Percentiles rank a stretch among this genome's conserved stretches.
phyloP scores from a whole-genome alignment of 1,140 invertebrate genomes.

The Mylabris phalerata region DNA sequence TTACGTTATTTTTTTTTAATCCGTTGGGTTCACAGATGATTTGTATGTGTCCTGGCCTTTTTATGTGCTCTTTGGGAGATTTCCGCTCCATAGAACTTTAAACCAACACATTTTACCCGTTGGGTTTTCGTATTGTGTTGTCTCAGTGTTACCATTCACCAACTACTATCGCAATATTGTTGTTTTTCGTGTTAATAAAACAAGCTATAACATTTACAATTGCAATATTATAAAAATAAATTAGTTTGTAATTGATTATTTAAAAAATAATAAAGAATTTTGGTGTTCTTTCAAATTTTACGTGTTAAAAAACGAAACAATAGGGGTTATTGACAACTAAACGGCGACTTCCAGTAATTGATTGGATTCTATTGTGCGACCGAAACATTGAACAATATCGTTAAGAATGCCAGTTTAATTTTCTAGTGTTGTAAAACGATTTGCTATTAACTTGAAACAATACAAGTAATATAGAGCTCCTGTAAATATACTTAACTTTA shows the following conservation, averaged over 20 bases:
- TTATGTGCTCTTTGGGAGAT: slow-evolving; percentile 25
- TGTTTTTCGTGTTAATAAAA: background rate
- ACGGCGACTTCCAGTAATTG: no score
- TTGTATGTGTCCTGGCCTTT: slow-evolving; percentile 27
- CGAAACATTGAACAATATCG: no score
- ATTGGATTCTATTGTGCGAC: no score
- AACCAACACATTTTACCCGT: slow-evolving; percentile 27
- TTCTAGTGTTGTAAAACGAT: no score
- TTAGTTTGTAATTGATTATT: background rate
- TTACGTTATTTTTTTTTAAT: slow-evolving; percentile 25
- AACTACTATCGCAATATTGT: background rate
- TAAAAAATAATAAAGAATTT: background rate
- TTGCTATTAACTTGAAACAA: no score
- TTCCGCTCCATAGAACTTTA: slow-evolving; percentile 30
- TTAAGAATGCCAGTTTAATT: no score
- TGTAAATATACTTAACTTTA: no score
- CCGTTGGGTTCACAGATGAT: slow-evolving; percentile 25
- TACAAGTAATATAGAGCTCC: no score
- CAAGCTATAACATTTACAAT: background rate
- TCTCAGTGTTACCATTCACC: background rate
- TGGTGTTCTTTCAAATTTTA: background rate
- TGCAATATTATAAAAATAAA: background rate
- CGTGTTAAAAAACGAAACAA: no score
- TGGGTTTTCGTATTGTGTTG: background rate
- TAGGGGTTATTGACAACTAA: no score